These are phyloP conservation scores for Drosophila meridionalis DNA, from an alignment of 2,888 invertebrate genomes.

Conservation along the genomic window DNA sequence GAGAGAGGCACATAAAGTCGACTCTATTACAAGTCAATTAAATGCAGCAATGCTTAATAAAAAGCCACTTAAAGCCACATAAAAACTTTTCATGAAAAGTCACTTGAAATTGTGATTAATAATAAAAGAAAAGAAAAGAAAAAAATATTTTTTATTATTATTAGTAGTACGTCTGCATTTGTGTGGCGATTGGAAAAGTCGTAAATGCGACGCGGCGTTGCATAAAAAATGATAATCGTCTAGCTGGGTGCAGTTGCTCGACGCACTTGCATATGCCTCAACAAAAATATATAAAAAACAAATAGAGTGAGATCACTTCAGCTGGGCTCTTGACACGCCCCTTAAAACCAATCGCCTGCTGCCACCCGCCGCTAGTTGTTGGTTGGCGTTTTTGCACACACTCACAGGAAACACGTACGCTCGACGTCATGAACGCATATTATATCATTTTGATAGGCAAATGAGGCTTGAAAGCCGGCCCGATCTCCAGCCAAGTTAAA, in stretches of 20 bases:
- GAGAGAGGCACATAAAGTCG: constrained; percentile 3
- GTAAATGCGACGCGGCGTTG: constrained; percentile 53
- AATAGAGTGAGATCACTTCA: constrained; percentile 48
- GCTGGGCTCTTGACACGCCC: constrained; percentile 57
- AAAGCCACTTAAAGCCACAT: constrained; percentile 70
- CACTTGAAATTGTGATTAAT: constrained; percentile 65
- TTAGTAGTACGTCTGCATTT: constrained; percentile 57
- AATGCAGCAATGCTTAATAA: constrained; percentile 73
- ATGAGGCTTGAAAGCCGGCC: constrained; percentile 73
- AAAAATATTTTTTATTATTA: constrained; percentile 45
- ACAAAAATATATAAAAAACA: background rate
- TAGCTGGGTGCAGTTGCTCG: constrained; percentile 62
- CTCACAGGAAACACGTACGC: constrained; percentile 75
- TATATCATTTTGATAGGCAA: constrained; percentile 79
- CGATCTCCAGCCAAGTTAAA: constrained; percentile 30
- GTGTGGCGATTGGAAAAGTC: constrained; percentile 61
- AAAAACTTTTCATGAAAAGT: constrained; percentile 57
- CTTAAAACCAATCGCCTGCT: constrained; percentile 11
- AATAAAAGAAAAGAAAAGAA: constrained; percentile 41
- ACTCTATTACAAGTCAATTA: constrained; percentile 78
- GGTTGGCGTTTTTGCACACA: constrained; percentile 46
- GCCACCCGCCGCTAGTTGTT: constrained; percentile 28
- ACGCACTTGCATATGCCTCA: constrained; percentile 31
- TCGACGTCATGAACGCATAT: constrained; percentile 70
- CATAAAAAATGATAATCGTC: constrained; percentile 43